A percentile compares a stretch with the other conserved stretches of the same genome.
Evolutionary conservation across 2,113 vertebrate species (phyloP).

Genomic region (Albula goreensis): DNA sequence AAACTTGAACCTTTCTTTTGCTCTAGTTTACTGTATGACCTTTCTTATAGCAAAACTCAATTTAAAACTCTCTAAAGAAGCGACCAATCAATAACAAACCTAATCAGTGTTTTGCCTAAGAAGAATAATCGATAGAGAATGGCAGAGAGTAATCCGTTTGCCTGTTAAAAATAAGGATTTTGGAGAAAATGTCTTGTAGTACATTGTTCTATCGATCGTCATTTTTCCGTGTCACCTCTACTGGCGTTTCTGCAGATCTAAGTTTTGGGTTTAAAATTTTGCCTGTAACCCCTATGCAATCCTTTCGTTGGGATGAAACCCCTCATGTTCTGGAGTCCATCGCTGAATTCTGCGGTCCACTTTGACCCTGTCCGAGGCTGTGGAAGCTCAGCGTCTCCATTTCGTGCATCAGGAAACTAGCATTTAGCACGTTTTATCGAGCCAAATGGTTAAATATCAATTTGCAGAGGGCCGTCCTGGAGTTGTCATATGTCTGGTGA

Average conservation of each 20-base stretch:
- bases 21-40: not conserved
- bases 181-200: not conserved
- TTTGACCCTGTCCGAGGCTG: not conserved
- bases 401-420: not conserved
- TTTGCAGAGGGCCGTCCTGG: not conserved
- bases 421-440: not conserved
- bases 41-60: not conserved
- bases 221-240: not conserved
- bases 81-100: slow-evolving; percentile 16
- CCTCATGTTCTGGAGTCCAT: too few relatives aligned
- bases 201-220: not conserved
- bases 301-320: too few relatives aligned
- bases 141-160: not conserved
- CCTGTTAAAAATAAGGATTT: not conserved
- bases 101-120: slow-evolving; percentile 18
- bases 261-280: not conserved
- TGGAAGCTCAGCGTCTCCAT: not conserved
- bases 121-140: slow-evolving; percentile 11
- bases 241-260: not conserved
- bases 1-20: not conserved
- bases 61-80: not conserved
- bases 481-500: not conserved
- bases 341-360: too few relatives aligned
- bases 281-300: not conserved
- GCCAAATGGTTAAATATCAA: not conserved